Conservation (phyloP, 2,888 invertebrate genomes). For the Cylloceria caligata region DNA sequence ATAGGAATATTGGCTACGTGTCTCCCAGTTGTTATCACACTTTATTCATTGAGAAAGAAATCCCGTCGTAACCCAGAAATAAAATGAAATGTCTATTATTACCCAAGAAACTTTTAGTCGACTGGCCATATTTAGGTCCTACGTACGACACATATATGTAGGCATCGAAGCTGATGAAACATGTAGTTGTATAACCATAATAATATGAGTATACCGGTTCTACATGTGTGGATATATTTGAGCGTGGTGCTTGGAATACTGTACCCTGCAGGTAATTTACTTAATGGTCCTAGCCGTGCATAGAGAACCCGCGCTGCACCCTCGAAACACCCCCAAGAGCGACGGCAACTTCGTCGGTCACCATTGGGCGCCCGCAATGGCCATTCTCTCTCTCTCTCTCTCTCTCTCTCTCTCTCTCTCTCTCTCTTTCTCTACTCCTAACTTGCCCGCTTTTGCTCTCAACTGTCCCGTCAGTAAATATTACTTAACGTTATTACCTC, state of each 20-base stretch:
- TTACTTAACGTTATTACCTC: constrained; percentile 79
- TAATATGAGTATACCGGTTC: constrained; percentile 10
- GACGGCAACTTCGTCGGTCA: constrained; percentile 46
- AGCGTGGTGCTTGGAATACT: constrained; percentile 2
- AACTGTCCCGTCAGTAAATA: constrained; percentile 76
- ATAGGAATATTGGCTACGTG: constrained; percentile 12
- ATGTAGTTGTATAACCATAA: neutral
- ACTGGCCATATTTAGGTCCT: neutral
- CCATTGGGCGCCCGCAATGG: constrained; percentile 67
- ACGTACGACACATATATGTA: neutral
- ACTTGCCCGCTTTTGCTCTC: constrained; percentile 29
- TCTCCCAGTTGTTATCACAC: neutral
- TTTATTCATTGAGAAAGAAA: neutral
- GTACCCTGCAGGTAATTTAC: constrained; percentile 71
- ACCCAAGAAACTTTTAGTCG: neutral
- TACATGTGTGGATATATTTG: constrained; percentile 11
- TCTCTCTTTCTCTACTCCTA: constrained; percentile 23
- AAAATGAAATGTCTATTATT: constrained; percentile 5
- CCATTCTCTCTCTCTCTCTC: constrained; percentile 31
- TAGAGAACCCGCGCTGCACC: constrained; percentile 65
- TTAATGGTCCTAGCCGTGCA: constrained; percentile 70
- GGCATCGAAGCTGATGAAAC: neutral
- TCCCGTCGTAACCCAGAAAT: neutral
- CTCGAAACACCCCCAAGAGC: constrained; percentile 70
- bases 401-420: constrained; percentile 30